These are phyloP conservation scores for Caenorhabditis brenneri DNA, from an alignment of 1,140 invertebrate species.

Conservation along the genomic window DNA sequence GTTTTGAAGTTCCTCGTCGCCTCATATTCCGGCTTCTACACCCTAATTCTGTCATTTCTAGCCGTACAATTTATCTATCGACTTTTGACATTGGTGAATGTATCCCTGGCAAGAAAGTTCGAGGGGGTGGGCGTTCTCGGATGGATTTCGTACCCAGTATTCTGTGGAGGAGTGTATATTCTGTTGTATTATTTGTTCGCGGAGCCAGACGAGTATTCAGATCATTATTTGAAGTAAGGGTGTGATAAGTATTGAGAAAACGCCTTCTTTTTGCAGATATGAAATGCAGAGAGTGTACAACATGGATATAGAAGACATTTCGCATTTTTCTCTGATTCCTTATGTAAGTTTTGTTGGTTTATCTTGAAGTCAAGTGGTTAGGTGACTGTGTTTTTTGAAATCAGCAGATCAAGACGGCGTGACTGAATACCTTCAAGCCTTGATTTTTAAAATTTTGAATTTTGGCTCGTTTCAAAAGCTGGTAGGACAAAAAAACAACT, in stretches of 20 bases:
- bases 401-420: too few relatives aligned
- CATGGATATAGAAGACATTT: too few relatives aligned
- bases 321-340: too few relatives aligned
- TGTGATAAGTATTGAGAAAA: not conserved
- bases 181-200: not conserved
- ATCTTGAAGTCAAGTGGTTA: too few relatives aligned
- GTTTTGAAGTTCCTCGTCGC: not conserved
- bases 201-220: not conserved
- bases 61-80: not conserved
- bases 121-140: not conserved
- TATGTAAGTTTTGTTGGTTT: too few relatives aligned
- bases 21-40: not conserved
- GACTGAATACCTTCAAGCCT: too few relatives aligned
- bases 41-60: not conserved
- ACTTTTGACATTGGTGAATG: not conserved
- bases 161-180: not conserved
- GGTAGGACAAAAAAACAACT: too few relatives aligned
- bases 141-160: not conserved
- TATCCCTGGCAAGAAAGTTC: not conserved
- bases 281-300: too few relatives aligned
- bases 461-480: too few relatives aligned
- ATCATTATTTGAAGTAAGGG: not conserved
- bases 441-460: too few relatives aligned
- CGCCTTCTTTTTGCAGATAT: too few relatives aligned
- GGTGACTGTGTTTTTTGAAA: too few relatives aligned